These are phyloP conservation scores for Dinomys branickii DNA, from an alignment of 2,113 vertebrate species.

Conservation along the genomic window DNA sequence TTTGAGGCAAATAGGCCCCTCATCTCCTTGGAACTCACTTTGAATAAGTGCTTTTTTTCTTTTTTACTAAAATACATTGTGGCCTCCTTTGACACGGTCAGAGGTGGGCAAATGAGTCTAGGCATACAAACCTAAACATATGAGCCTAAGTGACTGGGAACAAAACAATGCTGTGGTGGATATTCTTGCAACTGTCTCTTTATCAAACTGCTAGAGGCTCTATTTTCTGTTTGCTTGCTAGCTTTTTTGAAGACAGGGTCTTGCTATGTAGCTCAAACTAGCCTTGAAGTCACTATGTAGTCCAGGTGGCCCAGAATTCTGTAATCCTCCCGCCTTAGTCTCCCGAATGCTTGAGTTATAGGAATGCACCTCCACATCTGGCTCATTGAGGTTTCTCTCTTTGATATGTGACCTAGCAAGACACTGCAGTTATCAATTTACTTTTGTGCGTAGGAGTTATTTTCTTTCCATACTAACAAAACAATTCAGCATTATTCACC, in stretches of 20 bases:
- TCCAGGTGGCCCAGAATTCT: not conserved
- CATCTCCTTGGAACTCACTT: not conserved
- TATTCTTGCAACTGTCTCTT: not conserved
- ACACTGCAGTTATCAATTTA: not conserved
- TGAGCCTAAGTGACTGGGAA: not conserved
- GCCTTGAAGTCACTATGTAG: not conserved
- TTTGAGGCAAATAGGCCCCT: not conserved
- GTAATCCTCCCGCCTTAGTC: not conserved
- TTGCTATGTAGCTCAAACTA: not conserved
- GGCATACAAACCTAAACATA: not conserved
- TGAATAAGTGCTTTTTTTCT: not conserved
- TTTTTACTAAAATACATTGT: not conserved
- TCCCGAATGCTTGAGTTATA: not conserved
- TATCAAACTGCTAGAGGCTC: not conserved
- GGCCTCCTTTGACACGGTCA: not conserved
- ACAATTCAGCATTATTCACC: not conserved
- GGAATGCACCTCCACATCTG: not conserved
- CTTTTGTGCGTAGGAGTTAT: not conserved
- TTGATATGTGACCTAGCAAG: not conserved
- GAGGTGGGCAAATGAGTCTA: not conserved
- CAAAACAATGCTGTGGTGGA: not conserved
- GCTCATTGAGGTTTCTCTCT: not conserved
- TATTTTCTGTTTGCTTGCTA: not conserved
- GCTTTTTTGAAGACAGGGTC: not conserved
- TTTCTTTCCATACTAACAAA: not conserved